A percentile compares a stretch with the other conserved stretches of the same genome.
Evolutionary conservation across 1,140 invertebrate genomes (phyloP).

Genomic region (Propsilocerus akamusi): DNA sequence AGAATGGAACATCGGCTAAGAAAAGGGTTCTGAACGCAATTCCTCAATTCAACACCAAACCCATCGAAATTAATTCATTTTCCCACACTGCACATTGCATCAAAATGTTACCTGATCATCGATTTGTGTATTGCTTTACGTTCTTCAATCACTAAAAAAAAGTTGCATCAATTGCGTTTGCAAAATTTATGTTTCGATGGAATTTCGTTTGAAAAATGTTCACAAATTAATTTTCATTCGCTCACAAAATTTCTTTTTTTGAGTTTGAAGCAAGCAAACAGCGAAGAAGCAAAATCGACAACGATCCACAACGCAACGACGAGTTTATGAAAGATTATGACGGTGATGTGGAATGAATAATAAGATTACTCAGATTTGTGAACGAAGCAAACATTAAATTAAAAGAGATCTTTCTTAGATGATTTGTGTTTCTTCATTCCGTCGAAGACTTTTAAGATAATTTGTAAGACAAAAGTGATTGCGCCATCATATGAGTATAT

Average conservation of each 20-base stretch:
- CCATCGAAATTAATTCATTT: no score
- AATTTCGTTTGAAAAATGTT: neutral
- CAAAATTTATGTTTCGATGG: neutral
- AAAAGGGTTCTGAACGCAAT: no score
- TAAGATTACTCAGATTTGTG: neutral
- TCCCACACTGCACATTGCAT: neutral
- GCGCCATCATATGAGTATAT: no score
- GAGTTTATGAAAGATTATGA: neutral
- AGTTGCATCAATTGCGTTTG: no score
- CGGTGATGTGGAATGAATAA: conserved; percentile 2
- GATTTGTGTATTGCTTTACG: no score
- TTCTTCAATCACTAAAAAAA: no score
- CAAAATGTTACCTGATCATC: neutral
- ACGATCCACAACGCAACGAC: neutral
- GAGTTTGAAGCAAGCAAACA: no score
- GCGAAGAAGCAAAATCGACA: neutral
- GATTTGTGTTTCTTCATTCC: neutral
- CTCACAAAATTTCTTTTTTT: neutral
- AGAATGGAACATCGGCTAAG: no score
- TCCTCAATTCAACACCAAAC: no score
- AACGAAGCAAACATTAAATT: neutral
- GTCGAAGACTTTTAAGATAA: neutral
- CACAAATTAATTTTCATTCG: neutral
- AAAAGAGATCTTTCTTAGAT: conserved; percentile 1
- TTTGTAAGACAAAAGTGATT: neutral